These are phyloP conservation scores for Meandrusa payeni DNA, from an alignment of 2,888 invertebrate genomes.

Conservation along the genomic window DNA sequence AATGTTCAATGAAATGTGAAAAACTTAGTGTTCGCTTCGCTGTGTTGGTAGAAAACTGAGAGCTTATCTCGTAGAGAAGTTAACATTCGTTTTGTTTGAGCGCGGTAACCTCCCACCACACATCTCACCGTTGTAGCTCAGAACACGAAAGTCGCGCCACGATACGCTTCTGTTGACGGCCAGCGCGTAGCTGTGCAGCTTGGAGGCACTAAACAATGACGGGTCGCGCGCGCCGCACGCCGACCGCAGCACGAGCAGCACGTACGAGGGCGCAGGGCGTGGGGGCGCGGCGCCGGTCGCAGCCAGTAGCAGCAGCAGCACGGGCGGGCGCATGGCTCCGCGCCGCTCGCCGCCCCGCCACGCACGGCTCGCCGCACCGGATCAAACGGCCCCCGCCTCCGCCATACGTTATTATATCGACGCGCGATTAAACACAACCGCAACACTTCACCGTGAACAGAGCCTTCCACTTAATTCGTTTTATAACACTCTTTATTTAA, in stretches of 20 bases:
- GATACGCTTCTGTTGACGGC: conserved; percentile 20
- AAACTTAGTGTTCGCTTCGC: too few relatives aligned
- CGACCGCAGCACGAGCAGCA: conserved; percentile 53
- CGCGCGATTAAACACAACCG: neutral
- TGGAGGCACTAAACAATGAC: conserved; percentile 29
- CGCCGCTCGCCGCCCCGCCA: conserved; percentile 30
- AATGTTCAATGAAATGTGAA: too few relatives aligned
- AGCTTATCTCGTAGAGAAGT: too few relatives aligned
- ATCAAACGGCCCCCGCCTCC: conserved; percentile 42
- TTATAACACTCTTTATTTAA: neutral
- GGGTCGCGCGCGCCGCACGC: conserved; percentile 40
- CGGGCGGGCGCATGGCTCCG: conserved; percentile 36
- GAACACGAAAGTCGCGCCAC: conserved; percentile 31
- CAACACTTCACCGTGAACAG: neutral
- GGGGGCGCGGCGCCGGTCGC: conserved; percentile 31
- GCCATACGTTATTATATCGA: conserved; percentile 10
- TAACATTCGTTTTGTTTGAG: too few relatives aligned
- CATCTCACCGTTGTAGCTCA: conserved; percentile 42
- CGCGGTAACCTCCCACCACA: too few relatives aligned
- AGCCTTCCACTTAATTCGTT: neutral
- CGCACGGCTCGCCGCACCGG: conserved; percentile 42
- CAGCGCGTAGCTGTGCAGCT: conserved; percentile 24
- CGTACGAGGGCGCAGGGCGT: conserved; percentile 30
- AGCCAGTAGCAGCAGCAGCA: conserved; percentile 40
- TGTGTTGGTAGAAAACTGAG: too few relatives aligned